These are phyloP conservation scores for Ophioderma brevispina DNA, from an alignment of 35 echinoderm and acorn worm genomes.

Conservation along the genomic window DNA sequence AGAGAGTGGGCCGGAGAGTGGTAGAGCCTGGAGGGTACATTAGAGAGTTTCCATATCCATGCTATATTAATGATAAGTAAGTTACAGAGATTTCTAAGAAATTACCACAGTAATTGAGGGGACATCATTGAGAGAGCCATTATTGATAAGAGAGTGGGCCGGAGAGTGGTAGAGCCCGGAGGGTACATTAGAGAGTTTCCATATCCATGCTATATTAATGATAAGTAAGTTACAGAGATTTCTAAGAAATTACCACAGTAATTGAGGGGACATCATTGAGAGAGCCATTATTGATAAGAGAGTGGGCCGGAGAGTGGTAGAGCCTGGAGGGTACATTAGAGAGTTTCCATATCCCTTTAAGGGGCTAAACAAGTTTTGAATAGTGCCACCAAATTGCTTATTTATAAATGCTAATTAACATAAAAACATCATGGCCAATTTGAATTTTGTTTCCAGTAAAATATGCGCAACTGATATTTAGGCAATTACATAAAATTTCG, in stretches of 20 bases:
- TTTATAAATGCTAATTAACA: no score
- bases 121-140: conserved; percentile 97
- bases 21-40: conserved; percentile 87
- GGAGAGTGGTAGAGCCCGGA: conserved; percentile 83
- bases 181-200: conserved; percentile 90
- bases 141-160: conserved; percentile 83
- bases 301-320: conserved; percentile 72
- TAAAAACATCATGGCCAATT: no score
- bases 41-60: conserved; percentile 96
- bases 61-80: no score
- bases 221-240: no score
- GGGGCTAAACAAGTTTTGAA: no score
- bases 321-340: conserved; percentile 85
- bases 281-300: conserved; percentile 93
- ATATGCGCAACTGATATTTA: no score
- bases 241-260: no score
- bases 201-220: conserved; percentile 95
- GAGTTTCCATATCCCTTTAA: conserved; percentile 99
- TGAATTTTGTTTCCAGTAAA: no score
- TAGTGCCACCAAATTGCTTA: no score
- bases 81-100: no score
- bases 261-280: conserved; percentile 96
- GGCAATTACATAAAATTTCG: no score
- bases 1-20: conserved; percentile 72
- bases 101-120: no score